Evolutionary conservation across 2,113 vertebrate species (phyloP), one percentile per base, ranked within the genome.

Genomic region (Rhinoderma darwinii): DNA sequence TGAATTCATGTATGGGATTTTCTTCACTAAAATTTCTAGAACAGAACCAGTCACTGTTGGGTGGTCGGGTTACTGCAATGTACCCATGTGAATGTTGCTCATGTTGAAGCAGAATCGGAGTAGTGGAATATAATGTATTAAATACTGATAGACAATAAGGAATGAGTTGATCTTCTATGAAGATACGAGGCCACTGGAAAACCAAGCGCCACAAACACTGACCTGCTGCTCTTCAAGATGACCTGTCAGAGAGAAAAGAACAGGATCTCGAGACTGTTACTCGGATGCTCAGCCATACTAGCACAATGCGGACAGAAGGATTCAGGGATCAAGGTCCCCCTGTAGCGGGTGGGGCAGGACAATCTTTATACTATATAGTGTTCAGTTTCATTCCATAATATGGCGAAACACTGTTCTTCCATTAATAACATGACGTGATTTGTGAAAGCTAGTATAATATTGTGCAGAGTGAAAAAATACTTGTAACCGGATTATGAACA

Each of bases 121-220:
- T 35, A 39, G 77, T 54, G 39, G 59, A 35, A 82, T 14, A 44
- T 17, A 27, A 61, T 61, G 2, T 17, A 81, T 22, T 61, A 15
- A 12, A 27, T 17, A 81, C 35, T 63, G 56, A 81, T 63, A 63
- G 22, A 50, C 18, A 20, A 54, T 27, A 78, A 18, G 43, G n/a
- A 54, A 54, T 12, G 50, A 78, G 30, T 25, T 27, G 79, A 82
- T 82, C 56, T 81, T 81, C 78, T 44, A 82, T 82, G 56, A 82
- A 82, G 56, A 66, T 78, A 35, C 18, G 18, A 51, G 44, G 56
- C 79, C 59, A 82, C 56, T 82, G 56, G 79, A 43, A 82, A 66
- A 66, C 18, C 37, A 63, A 66, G 37, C 56, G 44, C 39, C 43
- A 43, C 51, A 66, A 66, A 44, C 56, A 63, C 78, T 44, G 79